Conservation (phyloP, 2,888 invertebrate species). For the Diplolepis rosae region DNA sequence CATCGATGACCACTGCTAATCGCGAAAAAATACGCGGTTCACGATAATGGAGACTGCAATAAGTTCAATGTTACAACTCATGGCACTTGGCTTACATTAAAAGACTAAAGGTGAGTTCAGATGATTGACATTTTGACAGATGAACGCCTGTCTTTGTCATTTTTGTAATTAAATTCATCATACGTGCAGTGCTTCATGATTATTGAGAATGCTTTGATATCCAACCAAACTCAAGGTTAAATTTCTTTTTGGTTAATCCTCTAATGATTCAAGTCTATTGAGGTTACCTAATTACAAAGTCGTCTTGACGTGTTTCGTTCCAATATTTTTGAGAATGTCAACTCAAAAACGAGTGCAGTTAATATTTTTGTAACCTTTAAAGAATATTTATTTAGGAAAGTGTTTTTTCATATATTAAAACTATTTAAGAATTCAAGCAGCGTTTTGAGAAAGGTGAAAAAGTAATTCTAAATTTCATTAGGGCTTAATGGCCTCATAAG, state of each 20-base stretch:
- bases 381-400: too few relatives aligned
- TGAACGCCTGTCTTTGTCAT: neutral
- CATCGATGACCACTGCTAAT: neutral
- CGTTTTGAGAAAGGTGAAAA: slow-evolving; percentile 1
- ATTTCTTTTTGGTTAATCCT: neutral
- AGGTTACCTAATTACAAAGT: neutral
- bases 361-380: too few relatives aligned
- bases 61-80: slow-evolving; percentile 4
- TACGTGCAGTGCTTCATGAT: neutral
- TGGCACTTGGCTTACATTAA: neutral
- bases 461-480: slow-evolving; percentile 11
- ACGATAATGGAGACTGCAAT: slow-evolving; percentile 13
- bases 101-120: slow-evolving; percentile 4
- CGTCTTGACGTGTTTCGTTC: neutral
- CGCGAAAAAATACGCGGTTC: neutral
- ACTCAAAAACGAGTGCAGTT: neutral
- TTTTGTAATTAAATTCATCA: neutral
- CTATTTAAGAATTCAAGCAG: neutral
- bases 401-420: neutral
- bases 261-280: neutral
- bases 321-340: neutral
- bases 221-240: neutral
- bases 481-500: slow-evolving; percentile 24
- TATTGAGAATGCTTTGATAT: neutral
- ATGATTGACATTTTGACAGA: slow-evolving; percentile 18